Evolutionary conservation across 1,140 invertebrate species (phyloP), one percentile per base, ranked within the genome.

Genomic region (Nilaparvata lugens): DNA sequence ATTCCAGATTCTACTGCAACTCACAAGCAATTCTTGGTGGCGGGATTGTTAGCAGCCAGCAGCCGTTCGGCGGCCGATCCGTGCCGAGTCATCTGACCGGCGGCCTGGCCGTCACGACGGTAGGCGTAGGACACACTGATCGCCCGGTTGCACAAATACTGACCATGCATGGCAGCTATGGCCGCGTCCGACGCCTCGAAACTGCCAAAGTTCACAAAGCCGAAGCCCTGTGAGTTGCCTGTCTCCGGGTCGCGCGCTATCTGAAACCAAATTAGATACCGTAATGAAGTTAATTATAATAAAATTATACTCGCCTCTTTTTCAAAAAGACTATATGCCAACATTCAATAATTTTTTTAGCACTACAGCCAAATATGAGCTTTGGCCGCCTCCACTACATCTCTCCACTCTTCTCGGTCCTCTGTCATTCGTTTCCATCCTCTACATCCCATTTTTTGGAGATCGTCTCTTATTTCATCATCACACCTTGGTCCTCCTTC

Each of bases 111-210:
- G 76, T 99, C 97, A 68, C 98, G 98, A 76, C 99, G 99, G 72
- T 98, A 99, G 0, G 97, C 97, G 74, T 99, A 99, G 0, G 95
- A 98, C 0, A 99, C 95, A 0, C 93, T 96, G 62, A 99, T 98
- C 0, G 97, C 91, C 64, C 97, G 79, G 74, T 99, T 99, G 70
- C 97, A 99, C 1, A 99, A 76, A 74, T 98, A 99, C 71, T 99
- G 97, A 5, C 97, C 97, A 73, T 99, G 99, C 97, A 99, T 99
- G 0, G 97, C 97, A 75, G 99, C 97, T 68, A 98, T 97, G 0
- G 95, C 93, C 0, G 96, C 95, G 76, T 99, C 97, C 0, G 95
- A 97, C 0, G 97, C 96, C 72, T 99, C 97, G 74, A 99, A 99
- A 67, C 93, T 97, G 1, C 96, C 97, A 78, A 98, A 99, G 74